A percentile compares a stretch with the other conserved stretches of the same genome.
phyloP scores from a whole-genome alignment of 2,797 vertebrate genomes.

The Molossus molossus region DNA sequence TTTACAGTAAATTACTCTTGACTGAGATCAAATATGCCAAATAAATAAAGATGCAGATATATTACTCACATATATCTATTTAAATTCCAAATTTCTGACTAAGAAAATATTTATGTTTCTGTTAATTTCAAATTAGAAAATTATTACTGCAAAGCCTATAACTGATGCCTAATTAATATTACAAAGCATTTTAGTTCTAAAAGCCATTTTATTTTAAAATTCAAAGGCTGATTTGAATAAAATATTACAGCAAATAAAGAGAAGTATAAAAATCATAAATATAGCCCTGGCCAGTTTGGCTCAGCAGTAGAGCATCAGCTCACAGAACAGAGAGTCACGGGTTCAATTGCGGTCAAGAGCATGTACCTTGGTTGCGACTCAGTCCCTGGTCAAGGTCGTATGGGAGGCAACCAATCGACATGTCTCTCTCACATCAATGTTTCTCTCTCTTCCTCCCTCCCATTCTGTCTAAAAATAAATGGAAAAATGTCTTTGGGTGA shows the following conservation, averaged over 20 bases:
- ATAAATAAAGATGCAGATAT: not conserved
- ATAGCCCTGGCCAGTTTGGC: too few relatives aligned
- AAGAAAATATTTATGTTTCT: conserved; percentile 5
- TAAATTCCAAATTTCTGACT: not conserved
- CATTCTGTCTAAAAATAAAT: too few relatives aligned
- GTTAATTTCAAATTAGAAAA: conserved; percentile 2
- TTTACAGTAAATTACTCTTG: not conserved
- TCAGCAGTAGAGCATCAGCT: too few relatives aligned
- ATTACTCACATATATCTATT: not conserved
- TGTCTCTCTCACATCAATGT: too few relatives aligned
- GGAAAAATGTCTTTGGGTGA: too few relatives aligned
- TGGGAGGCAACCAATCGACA: too few relatives aligned
- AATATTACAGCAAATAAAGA: not conserved
- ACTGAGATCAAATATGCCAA: not conserved
- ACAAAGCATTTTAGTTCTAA: not conserved
- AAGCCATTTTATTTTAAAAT: not conserved
- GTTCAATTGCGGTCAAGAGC: too few relatives aligned
- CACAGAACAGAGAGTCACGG: too few relatives aligned
- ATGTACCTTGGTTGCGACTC: too few relatives aligned
- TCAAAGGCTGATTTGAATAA: not conserved
- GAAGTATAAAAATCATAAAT: not conserved
- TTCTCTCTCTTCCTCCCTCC: too few relatives aligned
- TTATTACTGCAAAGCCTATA: not conserved
- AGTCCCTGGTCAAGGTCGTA: too few relatives aligned
- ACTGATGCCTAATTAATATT: not conserved